Base-by-base conservation (phyloP, 2,888 invertebrate species). In the Trachelus tabidus region DNA sequence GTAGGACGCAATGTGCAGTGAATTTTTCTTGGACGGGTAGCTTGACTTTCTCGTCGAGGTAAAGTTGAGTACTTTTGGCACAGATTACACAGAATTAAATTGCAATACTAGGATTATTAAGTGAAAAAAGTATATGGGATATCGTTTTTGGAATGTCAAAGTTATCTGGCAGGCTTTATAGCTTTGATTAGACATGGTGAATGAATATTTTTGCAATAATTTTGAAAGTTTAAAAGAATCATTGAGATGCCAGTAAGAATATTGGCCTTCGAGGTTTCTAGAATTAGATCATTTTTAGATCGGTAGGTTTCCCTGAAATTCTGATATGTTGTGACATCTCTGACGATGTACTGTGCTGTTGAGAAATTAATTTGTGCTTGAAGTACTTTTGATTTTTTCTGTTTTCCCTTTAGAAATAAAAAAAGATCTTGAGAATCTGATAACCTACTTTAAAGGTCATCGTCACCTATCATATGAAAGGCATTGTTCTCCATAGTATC, bases 381-480 rank as follows among this genome's bases (percentile, higher is more conserved):
- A 56, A 56, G 56, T 56, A 56, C 56, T 56, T 56, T 23, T 56
- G 40, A 56, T 23, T 9, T 56, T 56, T 56, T 56, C 23, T 56
- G 23, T 56, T 56, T 15, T 15, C 15, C 40, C 40, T 6, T 40
- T 23, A 56, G 56, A 23, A 56, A 56, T 56, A 56, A 56, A 56
- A 56, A 56, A 23, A 9, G 6, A 15, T 56, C 23, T 23, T 9
- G 56, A 56, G 23, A 56, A 23, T 56, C 56, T 56, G 23, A 56
- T 6, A 56, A 56, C 56, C 56, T 56, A 75, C 79, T 83, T 93
- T 94, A 97, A 87, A 97, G 93, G 92, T 98, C 98, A 87, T 98
- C 98, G 89, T 99, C 98, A 4, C 98, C 98, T 84, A 99, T 98
- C 75, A 97, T 97, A 92, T 98, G 97, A 90, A 98, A 99, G 34